These are phyloP conservation scores for Hesperia comma DNA, from an alignment of 2,888 invertebrate genomes.

Conservation along the genomic window DNA sequence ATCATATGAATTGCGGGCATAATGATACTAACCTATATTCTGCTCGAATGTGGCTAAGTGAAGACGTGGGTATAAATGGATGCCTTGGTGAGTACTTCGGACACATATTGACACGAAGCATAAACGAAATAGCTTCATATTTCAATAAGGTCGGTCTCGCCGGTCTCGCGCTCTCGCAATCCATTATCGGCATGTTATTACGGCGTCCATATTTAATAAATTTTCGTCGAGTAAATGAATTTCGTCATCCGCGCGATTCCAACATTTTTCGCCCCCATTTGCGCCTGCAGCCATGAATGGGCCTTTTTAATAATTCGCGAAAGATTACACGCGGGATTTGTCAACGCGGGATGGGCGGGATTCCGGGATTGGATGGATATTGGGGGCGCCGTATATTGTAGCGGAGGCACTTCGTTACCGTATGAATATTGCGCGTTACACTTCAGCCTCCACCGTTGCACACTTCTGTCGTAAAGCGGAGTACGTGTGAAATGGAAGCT, in stretches of 20 bases:
- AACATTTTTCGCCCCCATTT: conserved; percentile 21
- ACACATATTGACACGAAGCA: not conserved
- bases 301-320: conserved; percentile 34
- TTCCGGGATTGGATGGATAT: conserved; percentile 35
- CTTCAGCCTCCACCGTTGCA: conserved; percentile 10
- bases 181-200: conserved; percentile 27
- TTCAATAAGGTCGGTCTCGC: conserved; percentile 6
- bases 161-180: conserved; percentile 6
- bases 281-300: conserved; percentile 33
- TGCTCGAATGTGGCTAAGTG: no score
- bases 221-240: conserved; percentile 33
- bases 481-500: not conserved
- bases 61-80: not conserved
- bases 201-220: conserved; percentile 31
- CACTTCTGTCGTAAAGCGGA: conserved; percentile 14
- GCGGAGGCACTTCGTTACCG: conserved; percentile 7
- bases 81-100: not conserved
- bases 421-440: conserved; percentile 32
- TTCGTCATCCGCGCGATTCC: conserved; percentile 17
- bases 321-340: conserved; percentile 34
- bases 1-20: no score
- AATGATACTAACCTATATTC: no score
- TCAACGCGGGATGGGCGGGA: conserved; percentile 27
- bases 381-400: conserved; percentile 23
- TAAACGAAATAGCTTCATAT: not conserved